Evolutionary conservation across 1,140 invertebrate genomes (phyloP), one percentile per base, ranked within the genome.

Genomic region (Pentalonia nigronervosa): DNA sequence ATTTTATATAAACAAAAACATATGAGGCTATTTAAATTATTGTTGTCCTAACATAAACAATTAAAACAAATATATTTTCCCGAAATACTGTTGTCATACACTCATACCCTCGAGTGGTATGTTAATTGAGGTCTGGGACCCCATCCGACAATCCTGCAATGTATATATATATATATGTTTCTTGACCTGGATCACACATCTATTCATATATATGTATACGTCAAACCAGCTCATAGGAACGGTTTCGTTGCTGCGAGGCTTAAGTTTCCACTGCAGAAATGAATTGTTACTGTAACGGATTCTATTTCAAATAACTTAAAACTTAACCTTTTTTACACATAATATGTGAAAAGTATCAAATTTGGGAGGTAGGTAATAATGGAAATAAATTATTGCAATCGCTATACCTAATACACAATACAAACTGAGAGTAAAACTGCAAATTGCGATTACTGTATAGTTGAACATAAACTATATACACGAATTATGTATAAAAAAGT

Each of bases 91-190:
- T 89, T 56, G 88, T 89, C 88, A 89, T 89, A 89, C 87, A 34
- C 48, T 89, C 48, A 34, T 53, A 30, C 47, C 34, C 87, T 89
- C 87, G 87, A 89, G 88, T 56, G 60, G 91, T 92, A 83, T 84
- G 91, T 83, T 91, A 91, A 91, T 91, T 91, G 90, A 81, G 90
- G 90, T 91, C 47, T 25, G 67, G 47, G 30, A 81, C 56, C 60
- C 67, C n/a, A 81, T 76, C n/a, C 21, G 50, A 89, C 47, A 89
- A 89, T 89, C 67, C 67, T 36, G 7, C 14, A n/a, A 34, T 67
- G 36, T 53, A 60, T 41, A 83, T 34, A 30, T 67, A 67, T 34
- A 83, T 36, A 45, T 45, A 90, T 11, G 34, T 60, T 76, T 91
- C 41, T 41, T 56, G 56, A 67, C 90, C 48, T 45, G n/a, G 30